phyloP scores from a whole-genome alignment of 1,140 invertebrate genomes.

The Lepidostoma basale region DNA sequence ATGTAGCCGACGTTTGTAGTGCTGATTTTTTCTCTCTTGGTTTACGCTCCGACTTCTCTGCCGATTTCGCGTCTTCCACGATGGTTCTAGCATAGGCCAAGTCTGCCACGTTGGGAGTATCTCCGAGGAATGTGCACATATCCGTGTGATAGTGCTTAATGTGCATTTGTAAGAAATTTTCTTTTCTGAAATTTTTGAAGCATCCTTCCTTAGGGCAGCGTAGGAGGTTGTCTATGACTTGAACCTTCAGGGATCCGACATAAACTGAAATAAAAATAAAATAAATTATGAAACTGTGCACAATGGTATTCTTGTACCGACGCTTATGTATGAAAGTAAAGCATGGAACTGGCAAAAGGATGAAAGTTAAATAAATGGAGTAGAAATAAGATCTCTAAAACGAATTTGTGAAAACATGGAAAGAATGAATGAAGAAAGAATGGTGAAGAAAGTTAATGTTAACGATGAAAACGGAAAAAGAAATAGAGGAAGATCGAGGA shows the following conservation, averaged over 20 bases:
- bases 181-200: slow-evolving; percentile 87
- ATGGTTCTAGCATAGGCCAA: slow-evolving; percentile 79
- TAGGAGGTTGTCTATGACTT: slow-evolving; percentile 73
- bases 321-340: too few relatives aligned
- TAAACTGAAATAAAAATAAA: slow-evolving; percentile 61
- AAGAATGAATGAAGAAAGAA: too few relatives aligned
- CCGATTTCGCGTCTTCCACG: slow-evolving; percentile 53
- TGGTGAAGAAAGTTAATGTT: too few relatives aligned
- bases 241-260: slow-evolving; percentile 71
- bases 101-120: slow-evolving; percentile 84
- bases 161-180: slow-evolving; percentile 87
- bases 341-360: too few relatives aligned
- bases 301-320: too few relatives aligned
- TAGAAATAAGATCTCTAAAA: too few relatives aligned
- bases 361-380: too few relatives aligned
- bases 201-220: slow-evolving; percentile 84
- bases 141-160: slow-evolving; percentile 91
- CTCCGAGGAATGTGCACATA: slow-evolving; percentile 74
- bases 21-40: slow-evolving; percentile 19
- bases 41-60: slow-evolving; percentile 51
- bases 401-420: too few relatives aligned
- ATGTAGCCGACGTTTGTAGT: not conserved
- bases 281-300: slow-evolving; percentile 1
- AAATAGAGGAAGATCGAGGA: too few relatives aligned
- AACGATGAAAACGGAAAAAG: too few relatives aligned